Evolutionary conservation across 2,888 invertebrate genomes (phyloP), one percentile per base, ranked within the genome.

Genomic region (Lasioglossum pauxillum): DNA sequence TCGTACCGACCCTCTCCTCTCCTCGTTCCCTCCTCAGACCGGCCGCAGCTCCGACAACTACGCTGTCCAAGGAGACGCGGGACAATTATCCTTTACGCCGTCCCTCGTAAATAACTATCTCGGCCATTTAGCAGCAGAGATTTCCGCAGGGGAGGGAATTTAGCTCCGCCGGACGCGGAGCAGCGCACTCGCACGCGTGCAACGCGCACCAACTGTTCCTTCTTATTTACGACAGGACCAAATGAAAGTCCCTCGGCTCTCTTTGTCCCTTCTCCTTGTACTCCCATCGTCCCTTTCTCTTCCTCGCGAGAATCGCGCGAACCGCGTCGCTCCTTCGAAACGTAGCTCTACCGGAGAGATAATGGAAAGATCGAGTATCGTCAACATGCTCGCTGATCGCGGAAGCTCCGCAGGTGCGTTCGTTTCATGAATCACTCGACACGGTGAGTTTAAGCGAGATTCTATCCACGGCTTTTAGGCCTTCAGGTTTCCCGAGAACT

Each of bases 21-120:
- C 38, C 69, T 12, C 38, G 14, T 35, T 7, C 41, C 35, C 23
- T 2, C 4, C 19, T 0, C 16, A 2, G 71, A 2, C 72, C 27
- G 1, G 2, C 27, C 35, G 67, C 67, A 16, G 19, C 72, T 8
- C 31, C 73, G 27, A 46, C 67, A 46, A 16, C 57, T 31, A 60
- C 67, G 44, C 64, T 35, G 73, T 60, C 73, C 69, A 57, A 75
- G 31, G 78, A 72, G 77, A 83, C 80, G 77, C 81, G 44, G 74
- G 82, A 85, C 89, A 91, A 91, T 91, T 89, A 90, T 88, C 87
- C 85, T 77, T 84, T 83, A 77, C 82, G 82, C 84, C 60, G 60
- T 84, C 87, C 74, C 91, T 75, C 91, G 86, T 91, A 91, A 91
- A 91, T 91, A 91, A 91, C 87, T 86, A 86, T 86, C 86, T 38